Conservation (phyloP, 2,113 vertebrate species). For the Syngnathus scovelli region DNA sequence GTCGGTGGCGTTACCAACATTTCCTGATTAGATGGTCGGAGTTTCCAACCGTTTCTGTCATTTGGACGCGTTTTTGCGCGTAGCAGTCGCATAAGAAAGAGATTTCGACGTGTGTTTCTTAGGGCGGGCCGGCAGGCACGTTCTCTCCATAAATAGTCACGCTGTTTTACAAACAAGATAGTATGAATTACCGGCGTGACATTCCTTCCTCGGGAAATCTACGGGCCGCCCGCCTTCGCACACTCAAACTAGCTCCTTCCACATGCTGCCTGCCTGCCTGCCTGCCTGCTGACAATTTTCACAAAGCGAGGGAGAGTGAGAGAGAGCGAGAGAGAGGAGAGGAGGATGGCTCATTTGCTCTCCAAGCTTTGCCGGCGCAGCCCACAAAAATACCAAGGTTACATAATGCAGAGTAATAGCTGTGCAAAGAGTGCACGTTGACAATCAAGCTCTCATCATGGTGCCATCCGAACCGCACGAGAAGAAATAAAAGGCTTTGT, state of each 20-base stretch:
- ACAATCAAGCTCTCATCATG: slow-evolving; percentile 17
- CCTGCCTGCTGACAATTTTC: slow-evolving; percentile 7
- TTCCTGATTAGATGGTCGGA: no score
- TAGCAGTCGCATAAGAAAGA: not conserved
- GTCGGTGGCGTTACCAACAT: no score
- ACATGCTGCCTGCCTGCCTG: slow-evolving; percentile 13
- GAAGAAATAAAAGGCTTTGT: slow-evolving; percentile 20
- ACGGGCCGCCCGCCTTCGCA: slow-evolving; percentile 20
- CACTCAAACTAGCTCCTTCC: slow-evolving; percentile 55
- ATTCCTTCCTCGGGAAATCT: slow-evolving; percentile 41
- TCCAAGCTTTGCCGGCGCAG: slow-evolving; percentile 17
- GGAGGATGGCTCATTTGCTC: slow-evolving; percentile 28
- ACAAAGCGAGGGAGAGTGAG: slow-evolving; percentile 8
- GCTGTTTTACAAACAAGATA: slow-evolving; percentile 15
- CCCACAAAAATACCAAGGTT: slow-evolving; percentile 39
- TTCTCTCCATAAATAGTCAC: not conserved
- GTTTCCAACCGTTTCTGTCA: no score
- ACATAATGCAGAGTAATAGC: slow-evolving; percentile 49
- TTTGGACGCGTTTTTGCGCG: not conserved
- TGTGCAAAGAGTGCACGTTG: slow-evolving; percentile 30
- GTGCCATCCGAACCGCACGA: slow-evolving; percentile 6
- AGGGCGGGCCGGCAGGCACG: not conserved
- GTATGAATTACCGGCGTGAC: slow-evolving; percentile 17
- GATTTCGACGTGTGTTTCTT: not conserved
- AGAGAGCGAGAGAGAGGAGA: slow-evolving; percentile 13